phyloP scores from a whole-genome alignment of 2,888 invertebrate genomes.

The Rapana venosa region DNA sequence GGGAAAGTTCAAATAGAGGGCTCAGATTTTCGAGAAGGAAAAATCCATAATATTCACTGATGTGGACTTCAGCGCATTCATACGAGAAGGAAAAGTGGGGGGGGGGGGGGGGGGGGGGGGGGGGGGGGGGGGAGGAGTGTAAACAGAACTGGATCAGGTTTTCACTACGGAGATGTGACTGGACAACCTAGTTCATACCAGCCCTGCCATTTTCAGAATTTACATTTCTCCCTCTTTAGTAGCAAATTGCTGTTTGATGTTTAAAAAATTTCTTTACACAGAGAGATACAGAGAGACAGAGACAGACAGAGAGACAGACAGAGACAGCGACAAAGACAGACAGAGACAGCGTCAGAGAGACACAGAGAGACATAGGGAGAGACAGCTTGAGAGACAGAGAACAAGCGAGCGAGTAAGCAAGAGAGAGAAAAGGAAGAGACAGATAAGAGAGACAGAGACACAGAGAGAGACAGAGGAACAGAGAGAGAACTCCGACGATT shows the following conservation, averaged over 20 bases:
- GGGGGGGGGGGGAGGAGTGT: neutral
- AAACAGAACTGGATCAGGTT: neutral
- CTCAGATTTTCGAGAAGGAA: too few species aligned
- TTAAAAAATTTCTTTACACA: neutral
- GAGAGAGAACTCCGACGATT: too few species aligned
- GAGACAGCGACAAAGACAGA: neutral
- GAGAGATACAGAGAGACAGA: constrained; percentile 3
- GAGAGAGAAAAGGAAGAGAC: neutral
- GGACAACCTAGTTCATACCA: too few species aligned
- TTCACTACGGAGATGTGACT: too few species aligned
- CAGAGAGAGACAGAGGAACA: too few species aligned
- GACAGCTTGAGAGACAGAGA: neutral
- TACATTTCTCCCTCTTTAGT: neutral
- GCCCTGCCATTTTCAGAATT: too few species aligned
- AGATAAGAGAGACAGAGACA: neutral
- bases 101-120: neutral
- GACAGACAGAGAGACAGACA: neutral
- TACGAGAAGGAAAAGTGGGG: too few species aligned
- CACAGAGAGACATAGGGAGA: neutral
- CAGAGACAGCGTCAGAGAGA: neutral
- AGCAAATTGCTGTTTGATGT: too few species aligned
- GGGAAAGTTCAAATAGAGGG: too few species aligned
- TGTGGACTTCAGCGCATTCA: too few species aligned
- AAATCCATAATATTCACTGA: too few species aligned
- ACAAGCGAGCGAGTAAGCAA: neutral